phyloP scores from a whole-genome alignment of 2,797 vertebrate genomes.

The Sibirionetta formosa region DNA sequence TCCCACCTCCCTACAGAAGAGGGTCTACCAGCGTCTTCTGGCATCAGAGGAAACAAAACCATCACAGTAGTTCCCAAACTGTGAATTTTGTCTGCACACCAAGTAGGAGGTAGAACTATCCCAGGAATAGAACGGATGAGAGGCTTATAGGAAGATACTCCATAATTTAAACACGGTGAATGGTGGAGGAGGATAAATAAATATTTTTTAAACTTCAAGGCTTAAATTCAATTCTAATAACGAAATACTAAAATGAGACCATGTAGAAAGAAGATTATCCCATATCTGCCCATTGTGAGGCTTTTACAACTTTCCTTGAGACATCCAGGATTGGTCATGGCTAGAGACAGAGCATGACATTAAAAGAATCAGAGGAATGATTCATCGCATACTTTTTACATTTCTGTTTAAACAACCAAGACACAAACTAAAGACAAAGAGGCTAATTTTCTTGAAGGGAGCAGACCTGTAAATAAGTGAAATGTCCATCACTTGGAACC shows the following conservation, averaged over 20 bases:
- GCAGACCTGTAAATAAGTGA: background rate
- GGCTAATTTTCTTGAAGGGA: constrained; percentile 31
- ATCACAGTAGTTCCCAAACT: background rate
- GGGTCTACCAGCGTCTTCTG: background rate
- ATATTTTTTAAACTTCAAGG: constrained; percentile 12
- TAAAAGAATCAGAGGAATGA: background rate
- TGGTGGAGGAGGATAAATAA: background rate
- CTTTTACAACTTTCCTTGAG: constrained; percentile 33
- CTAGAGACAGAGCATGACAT: constrained; percentile 2
- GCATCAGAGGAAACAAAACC: background rate
- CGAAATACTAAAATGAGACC: constrained; percentile 43
- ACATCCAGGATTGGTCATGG: background rate
- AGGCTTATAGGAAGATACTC: background rate
- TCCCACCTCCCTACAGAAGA: background rate
- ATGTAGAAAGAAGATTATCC: constrained; percentile 51
- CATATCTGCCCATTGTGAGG: constrained; percentile 35
- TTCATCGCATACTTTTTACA: background rate
- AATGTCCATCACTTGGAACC: background rate
- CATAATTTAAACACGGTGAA: background rate
- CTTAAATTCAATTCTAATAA: constrained; percentile 67
- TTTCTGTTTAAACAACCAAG: constrained; percentile 24
- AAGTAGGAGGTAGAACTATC: background rate
- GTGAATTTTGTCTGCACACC: background rate
- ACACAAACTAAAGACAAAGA: background rate
- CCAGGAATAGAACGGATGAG: background rate